Percentiles rank a stretch among this genome's conserved stretches.
Evolutionary conservation across 2,888 invertebrate genomes (phyloP).

Genomic region (Cremastinae sp.): DNA sequence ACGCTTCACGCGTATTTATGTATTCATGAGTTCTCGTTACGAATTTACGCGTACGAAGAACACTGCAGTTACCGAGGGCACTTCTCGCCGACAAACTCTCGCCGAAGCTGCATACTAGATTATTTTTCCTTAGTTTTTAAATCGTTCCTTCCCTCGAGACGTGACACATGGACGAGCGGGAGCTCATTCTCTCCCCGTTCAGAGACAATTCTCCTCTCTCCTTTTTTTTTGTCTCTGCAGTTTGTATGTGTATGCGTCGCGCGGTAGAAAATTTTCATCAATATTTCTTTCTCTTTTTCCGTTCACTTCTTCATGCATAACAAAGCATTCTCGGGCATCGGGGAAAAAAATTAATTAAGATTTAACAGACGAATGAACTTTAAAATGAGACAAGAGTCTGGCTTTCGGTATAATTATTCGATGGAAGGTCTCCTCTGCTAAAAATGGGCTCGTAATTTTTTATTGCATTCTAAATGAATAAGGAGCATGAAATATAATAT

Average conservation of each 20-base stretch:
- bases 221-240: constrained; percentile 1
- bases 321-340: constrained; percentile 26
- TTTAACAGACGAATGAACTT: constrained; percentile 45
- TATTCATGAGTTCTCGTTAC: constrained; percentile 2
- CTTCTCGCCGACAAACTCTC: constrained; percentile 8
- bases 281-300: constrained; percentile 10
- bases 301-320: constrained; percentile 31
- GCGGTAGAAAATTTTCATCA: neutral
- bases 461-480: no score
- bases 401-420: no score
- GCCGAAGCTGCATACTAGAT: constrained; percentile 15
- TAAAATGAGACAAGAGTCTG: constrained; percentile 13
- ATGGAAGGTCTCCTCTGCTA: no score
- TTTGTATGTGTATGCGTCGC: no score
- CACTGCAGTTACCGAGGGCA: neutral
- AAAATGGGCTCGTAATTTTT: no score
- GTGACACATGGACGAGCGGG: neutral
- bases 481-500: no score
- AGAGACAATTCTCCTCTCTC: constrained; percentile 14
- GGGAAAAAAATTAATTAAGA: constrained; percentile 24
- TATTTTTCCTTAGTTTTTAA: constrained; percentile 22
- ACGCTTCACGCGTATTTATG: neutral
- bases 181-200: constrained; percentile 1
- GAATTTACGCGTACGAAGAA: neutral
- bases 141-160: neutral